Evolutionary conservation across 1,140 invertebrate species (phyloP).

Genomic region (Dinoponera quadriceps): DNA sequence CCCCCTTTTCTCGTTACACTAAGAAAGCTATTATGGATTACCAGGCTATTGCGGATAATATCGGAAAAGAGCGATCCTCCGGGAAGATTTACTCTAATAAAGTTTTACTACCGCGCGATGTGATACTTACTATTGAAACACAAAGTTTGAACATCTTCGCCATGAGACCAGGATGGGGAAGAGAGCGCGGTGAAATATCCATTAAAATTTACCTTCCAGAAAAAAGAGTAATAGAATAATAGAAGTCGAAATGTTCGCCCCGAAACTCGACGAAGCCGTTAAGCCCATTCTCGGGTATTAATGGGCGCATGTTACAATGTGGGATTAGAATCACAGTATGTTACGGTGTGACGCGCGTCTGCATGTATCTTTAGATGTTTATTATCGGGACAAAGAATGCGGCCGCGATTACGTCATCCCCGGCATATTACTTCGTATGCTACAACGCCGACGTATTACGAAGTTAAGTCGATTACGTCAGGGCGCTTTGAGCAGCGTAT

Average conservation of each 20-base stretch:
- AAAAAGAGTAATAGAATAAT: neutral
- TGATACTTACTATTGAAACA: too few species aligned
- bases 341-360: too few species aligned
- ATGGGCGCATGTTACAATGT: neutral
- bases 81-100: too few species aligned
- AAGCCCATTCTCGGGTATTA: neutral
- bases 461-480: conserved; percentile 56
- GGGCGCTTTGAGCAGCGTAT: conserved; percentile 51
- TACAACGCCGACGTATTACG: conserved; percentile 37
- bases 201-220: too few species aligned
- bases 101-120: too few species aligned
- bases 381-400: conserved; percentile 28
- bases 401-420: conserved; percentile 4
- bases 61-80: too few species aligned
- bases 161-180: too few species aligned
- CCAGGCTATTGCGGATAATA: too few species aligned
- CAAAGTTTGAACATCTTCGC: too few species aligned
- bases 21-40: neutral
- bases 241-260: neutral
- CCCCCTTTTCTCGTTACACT: neutral
- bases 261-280: neutral
- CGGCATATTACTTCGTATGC: conserved; percentile 21
- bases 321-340: neutral
- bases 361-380: neutral
- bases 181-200: too few species aligned